Conservation (phyloP, 2,888 invertebrate species). For the Teinopalpus imperialis region DNA sequence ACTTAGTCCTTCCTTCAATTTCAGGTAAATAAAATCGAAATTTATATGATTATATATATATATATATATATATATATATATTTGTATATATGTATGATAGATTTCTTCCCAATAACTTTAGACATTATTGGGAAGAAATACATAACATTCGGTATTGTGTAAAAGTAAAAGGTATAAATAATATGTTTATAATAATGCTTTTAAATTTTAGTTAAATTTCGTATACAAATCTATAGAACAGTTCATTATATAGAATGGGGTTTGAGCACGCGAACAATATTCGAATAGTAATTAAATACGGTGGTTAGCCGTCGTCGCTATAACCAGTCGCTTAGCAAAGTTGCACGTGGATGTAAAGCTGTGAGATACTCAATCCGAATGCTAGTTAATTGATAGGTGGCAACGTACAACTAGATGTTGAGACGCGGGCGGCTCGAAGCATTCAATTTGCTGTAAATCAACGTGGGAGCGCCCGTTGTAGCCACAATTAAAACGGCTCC, state of each 20-base stretch:
- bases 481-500: constrained; percentile 63
- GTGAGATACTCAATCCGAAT: constrained; percentile 42
- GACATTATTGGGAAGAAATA: no score
- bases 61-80: no score
- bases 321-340: constrained; percentile 44
- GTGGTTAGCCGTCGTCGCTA: constrained; percentile 31
- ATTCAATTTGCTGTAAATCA: constrained; percentile 72
- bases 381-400: constrained; percentile 62
- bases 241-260: not conserved
- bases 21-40: no score
- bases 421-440: constrained; percentile 49
- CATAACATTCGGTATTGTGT: no score
- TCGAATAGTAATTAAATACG: not conserved
- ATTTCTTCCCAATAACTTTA: no score
- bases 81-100: no score
- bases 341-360: constrained; percentile 42
- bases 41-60: no score
- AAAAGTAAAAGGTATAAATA: no score
- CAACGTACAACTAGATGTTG: constrained; percentile 54
- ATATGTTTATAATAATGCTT: no score
- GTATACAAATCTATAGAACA: not conserved
- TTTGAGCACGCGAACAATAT: constrained; percentile 1
- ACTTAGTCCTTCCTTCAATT: no score
- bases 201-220: no score
- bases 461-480: constrained; percentile 46